Conservation (phyloP, 2,113 vertebrate genomes). For the Charina bottae region DNA sequence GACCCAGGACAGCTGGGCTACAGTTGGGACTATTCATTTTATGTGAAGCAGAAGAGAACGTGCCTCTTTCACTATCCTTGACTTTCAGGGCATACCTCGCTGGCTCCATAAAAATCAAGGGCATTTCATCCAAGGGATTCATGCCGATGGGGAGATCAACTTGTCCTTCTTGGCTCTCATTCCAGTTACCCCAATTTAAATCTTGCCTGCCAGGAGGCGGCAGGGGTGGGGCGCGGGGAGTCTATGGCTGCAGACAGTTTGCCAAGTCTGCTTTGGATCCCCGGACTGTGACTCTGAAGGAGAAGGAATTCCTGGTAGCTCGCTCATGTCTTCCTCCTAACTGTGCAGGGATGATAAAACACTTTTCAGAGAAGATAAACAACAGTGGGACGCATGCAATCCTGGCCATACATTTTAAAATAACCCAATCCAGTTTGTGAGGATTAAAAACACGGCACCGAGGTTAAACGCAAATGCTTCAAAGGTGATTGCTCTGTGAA, state of each 20-base stretch:
- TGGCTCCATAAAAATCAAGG: neutral
- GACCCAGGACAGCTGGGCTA: too few relatives aligned
- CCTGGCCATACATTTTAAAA: conserved; percentile 32
- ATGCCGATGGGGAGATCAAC: rapidly evolving
- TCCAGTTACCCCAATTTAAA: neutral
- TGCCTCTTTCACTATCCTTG: neutral
- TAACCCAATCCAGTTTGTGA: conserved; percentile 30
- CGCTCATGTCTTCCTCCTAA: rapidly evolving
- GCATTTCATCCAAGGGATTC: neutral
- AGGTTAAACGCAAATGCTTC: neutral
- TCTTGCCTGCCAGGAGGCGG: neutral
- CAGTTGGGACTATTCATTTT: too few relatives aligned
- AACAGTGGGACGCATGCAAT: neutral
- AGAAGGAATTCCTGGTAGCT: neutral
- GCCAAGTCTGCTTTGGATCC: neutral
- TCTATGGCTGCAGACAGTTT: neutral
- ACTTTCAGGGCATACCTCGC: rapidly evolving
- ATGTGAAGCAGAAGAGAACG: neutral
- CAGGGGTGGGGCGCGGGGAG: neutral
- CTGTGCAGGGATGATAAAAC: neutral
- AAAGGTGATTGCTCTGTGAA: neutral
- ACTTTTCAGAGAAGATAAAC: conserved; percentile 35
- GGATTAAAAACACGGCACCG: neutral
- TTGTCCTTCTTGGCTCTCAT: too few relatives aligned
- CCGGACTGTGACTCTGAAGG: neutral